These are phyloP conservation scores for Apamea epomidion DNA, from an alignment of 2,888 invertebrate species.

Conservation along the genomic window DNA sequence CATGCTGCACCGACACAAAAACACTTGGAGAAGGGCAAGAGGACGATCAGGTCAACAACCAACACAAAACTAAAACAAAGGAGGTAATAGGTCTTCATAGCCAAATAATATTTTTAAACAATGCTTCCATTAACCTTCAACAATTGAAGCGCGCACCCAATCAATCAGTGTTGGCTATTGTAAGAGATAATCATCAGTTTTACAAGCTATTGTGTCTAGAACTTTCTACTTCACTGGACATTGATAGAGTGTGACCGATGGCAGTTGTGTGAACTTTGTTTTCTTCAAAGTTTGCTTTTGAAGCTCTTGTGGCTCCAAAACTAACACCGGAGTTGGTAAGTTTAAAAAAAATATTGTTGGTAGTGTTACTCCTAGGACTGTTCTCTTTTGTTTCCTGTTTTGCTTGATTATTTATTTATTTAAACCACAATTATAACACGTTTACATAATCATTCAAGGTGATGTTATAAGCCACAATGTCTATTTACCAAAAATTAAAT, in stretches of 20 bases:
- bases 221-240: conserved; percentile 64
- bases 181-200: conserved; percentile 59
- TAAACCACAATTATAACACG: too few relatives aligned
- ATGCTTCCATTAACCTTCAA: conserved; percentile 54
- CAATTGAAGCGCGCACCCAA: conserved; percentile 42
- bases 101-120: conserved; percentile 53
- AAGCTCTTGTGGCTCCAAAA: neutral
- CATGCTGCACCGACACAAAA: too few relatives aligned
- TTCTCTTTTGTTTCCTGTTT: neutral
- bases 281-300: conserved; percentile 24
- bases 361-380: neutral
- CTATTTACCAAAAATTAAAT: too few relatives aligned
- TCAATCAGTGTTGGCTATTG: conserved; percentile 58
- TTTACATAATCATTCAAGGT: too few relatives aligned
- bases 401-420: neutral
- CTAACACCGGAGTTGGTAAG: neutral
- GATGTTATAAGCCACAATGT: too few relatives aligned
- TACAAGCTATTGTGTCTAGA: conserved; percentile 60
- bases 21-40: neutral
- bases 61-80: conserved; percentile 17
- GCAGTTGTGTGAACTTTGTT: conserved; percentile 44
- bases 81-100: conserved; percentile 11
- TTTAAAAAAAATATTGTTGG: neutral
- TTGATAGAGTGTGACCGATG: conserved; percentile 51
- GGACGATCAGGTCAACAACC: neutral